Base-by-base conservation (phyloP, 2,797 vertebrate species). In the Chaetophractus vellerosus region DNA sequence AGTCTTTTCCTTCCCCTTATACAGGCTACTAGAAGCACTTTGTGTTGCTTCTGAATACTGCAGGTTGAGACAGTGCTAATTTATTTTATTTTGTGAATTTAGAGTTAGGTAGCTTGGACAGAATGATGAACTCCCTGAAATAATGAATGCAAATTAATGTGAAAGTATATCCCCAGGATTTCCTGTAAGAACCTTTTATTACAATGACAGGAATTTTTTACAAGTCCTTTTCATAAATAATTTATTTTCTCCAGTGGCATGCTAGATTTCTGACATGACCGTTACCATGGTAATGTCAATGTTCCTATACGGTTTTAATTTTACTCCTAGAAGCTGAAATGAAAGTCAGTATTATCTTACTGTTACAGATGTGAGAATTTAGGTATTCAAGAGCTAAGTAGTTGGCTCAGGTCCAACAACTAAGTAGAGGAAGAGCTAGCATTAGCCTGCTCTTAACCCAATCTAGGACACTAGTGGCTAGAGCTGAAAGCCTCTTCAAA, bases 271-370 rank as follows among this genome's bases (percentile, higher is more conserved):
- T 91, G 88, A 63, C 9, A 38, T 88, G 90, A 92, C 88, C 86
- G 94, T 97, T 96, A 81, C 96, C 81, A 96, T 95, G 92, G 96
- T n/a, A 96, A 97, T 88, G 90, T 93, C 92, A 92, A n/a, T 93
- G 93, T 79, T 71, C 78, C 50, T 41, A 87, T 92, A 88, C n/a
- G 63, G 74, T 90, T 85, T 85, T 94, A 94, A 95, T 94, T 93
- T 90, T 96, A 57, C 90, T 96, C 50, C 92, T 74, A 90, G 88
- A 79, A 96, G 93, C 88, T 64, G 48, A 93, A 90, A 94, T 90
- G 79, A 90, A 95, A 92, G 92, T 94, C 11, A 12, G 64, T 66
- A 90, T 94, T 96, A 94, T 92, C 94, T 95, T 94, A 91, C 66
- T 80, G 23, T 79, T 93, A 89, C 78, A 83, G 78, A 97, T 88